Base-by-base conservation (phyloP, 2,113 vertebrate genomes). In the Sturnira hondurensis region DNA sequence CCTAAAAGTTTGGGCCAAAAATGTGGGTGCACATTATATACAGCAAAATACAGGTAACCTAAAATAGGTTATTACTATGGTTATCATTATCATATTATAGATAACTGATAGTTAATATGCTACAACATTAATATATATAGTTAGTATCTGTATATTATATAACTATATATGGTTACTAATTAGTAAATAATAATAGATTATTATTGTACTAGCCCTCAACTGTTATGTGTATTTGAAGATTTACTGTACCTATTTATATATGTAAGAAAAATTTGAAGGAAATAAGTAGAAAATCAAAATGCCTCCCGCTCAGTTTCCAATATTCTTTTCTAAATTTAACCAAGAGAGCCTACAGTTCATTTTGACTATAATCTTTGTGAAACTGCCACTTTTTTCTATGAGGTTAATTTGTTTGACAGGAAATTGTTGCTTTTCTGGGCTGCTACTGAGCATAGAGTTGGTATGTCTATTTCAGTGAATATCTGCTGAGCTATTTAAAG, bases 281-380 rank as follows among this genome's bases (percentile, higher is more conserved):
- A 74, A 70, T 68, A 31, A 89, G 22, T 68, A 86, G 81, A 50
- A 93, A 82, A 36, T 93, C 73, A 61, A 58, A 61, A 2, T 52
- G n/a, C 68, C 41, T 61, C 9, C 38, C 52, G n/a, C 36, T 94
- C 50, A 38, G 63, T 83, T 26, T 61, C 80, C 10, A 2, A 28
- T 73, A 63, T 77, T 52, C n/a, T 85, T 93, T 77, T 86, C 54
- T 96, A 73, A 50, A 86, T 81, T 67, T 86, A 74, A 65, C 36
- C 10, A 20, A 58, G 41, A 90, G 74, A 50, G 28, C 7, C n/a
- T 76, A 16, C 16, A 22, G 80, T 86, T 56, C 74, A 47, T 67
- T 94, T 74, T 76, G 56, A 77, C 52, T 73, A 11, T 63, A 54
- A 22, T 28, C n/a, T 80, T 50, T 67, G n/a, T 82, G 81, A 91